A percentile compares a stretch with the other conserved stretches of the same genome.
These are phyloP conservation scores for Thyatira batis DNA, from an alignment of 2,888 invertebrate species.

Conservation along the genomic window DNA sequence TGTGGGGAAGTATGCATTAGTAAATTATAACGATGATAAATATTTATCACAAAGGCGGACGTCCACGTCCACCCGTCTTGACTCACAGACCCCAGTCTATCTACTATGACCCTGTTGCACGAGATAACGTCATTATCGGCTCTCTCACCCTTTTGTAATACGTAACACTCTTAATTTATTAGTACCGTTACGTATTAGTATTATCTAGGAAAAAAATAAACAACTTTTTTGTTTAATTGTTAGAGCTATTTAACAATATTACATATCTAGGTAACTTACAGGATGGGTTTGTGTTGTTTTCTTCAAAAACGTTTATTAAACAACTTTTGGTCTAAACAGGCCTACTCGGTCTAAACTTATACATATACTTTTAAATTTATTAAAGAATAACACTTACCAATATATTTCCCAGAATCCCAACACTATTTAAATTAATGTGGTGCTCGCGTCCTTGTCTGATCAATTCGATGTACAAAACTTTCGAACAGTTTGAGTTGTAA, in stretches of 20 bases:
- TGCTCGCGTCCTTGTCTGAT: background rate
- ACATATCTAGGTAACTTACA: too few relatives aligned
- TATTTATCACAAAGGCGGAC: conserved; percentile 38
- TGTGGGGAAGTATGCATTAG: background rate
- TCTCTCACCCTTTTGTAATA: conserved; percentile 7
- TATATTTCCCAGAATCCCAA: background rate
- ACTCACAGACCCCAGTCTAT: conserved; percentile 39
- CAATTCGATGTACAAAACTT: conserved; percentile 4
- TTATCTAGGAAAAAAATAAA: background rate
- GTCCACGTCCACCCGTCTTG: conserved; percentile 46
- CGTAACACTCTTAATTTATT: conserved; percentile 10
- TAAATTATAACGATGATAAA: conserved; percentile 10
- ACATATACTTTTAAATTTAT: too few relatives aligned
- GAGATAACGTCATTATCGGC: conserved; percentile 34
- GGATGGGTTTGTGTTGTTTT: too few relatives aligned
- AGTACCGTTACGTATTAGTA: conserved; percentile 18
- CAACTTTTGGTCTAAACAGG: too few relatives aligned
- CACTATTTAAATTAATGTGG: background rate
- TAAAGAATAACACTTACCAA: background rate
- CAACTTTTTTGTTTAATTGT: background rate
- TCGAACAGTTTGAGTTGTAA: conserved; percentile 3
- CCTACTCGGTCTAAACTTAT: too few relatives aligned
- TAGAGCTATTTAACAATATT: background rate
- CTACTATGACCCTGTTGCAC: conserved; percentile 54
- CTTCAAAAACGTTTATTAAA: too few relatives aligned